Conservation (phyloP, 2,113 vertebrate species). For the Ivindomyrus marchei region DNA sequence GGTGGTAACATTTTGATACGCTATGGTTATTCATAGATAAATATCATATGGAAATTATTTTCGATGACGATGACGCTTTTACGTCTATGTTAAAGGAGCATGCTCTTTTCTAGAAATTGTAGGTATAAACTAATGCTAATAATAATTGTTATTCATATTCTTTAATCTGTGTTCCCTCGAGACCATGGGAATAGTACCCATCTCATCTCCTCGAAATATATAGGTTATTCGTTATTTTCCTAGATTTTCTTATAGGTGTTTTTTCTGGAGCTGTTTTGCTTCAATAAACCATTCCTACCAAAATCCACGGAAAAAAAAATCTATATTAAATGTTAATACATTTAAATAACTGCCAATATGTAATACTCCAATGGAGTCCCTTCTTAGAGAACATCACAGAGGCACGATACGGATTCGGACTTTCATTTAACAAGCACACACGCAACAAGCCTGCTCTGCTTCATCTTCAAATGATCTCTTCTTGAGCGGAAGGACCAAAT, state of each 20-base stretch:
- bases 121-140: not conserved
- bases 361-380: not conserved
- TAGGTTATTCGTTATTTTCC: not conserved
- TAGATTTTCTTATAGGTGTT: not conserved
- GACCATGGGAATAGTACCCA: not conserved
- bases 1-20: not conserved
- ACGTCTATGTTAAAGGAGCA: not conserved
- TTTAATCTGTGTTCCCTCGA: not conserved
- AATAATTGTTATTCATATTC: not conserved
- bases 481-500: slow-evolving; percentile 81
- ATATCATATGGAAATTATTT: not conserved
- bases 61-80: not conserved
- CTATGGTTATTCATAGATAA: not conserved
- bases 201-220: not conserved
- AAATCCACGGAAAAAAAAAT: not conserved
- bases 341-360: not conserved
- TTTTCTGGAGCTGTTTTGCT: not conserved
- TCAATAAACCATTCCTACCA: not conserved
- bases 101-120: not conserved
- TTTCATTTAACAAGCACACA: not conserved
- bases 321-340: not conserved
- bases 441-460: slow-evolving; percentile 43
- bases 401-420: not conserved
- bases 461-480: slow-evolving; percentile 85
- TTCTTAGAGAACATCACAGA: not conserved